These are phyloP conservation scores for Heterodera carotae DNA, from an alignment of 1,140 invertebrate genomes.

Conservation along the genomic window DNA sequence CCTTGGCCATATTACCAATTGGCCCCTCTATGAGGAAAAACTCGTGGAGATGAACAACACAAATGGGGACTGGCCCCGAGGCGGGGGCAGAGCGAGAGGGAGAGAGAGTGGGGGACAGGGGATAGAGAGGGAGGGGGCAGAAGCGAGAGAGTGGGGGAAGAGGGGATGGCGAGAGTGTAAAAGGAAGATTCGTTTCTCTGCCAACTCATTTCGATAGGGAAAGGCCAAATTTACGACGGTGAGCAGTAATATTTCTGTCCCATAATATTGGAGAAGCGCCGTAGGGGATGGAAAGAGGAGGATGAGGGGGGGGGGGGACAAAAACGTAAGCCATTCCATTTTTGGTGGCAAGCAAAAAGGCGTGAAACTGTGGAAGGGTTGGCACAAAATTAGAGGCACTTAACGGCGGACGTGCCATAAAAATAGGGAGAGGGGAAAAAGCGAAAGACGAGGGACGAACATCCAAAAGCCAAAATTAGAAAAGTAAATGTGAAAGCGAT, in stretches of 20 bases:
- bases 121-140: no score
- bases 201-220: not conserved
- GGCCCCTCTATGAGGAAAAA: not conserved
- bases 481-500: no score
- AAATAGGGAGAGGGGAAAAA: not conserved
- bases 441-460: not conserved
- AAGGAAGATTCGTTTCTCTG: not conserved
- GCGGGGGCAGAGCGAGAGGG: no score
- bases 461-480: no score
- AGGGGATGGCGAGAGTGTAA: not conserved
- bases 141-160: not conserved
- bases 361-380: not conserved
- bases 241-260: no score
- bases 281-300: not conserved
- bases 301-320: no score
- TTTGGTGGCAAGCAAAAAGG: not conserved
- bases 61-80: no score
- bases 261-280: not conserved
- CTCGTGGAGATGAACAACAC: not conserved
- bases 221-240: not conserved
- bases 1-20: constrained; percentile 8
- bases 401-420: no score
- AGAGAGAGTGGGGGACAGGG: no score
- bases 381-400: no score
- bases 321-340: not conserved